Percentiles rank a stretch among this genome's conserved stretches.
These are phyloP conservation scores for Azemiops feae DNA, from an alignment of 2,113 vertebrate genomes.

Conservation along the genomic window DNA sequence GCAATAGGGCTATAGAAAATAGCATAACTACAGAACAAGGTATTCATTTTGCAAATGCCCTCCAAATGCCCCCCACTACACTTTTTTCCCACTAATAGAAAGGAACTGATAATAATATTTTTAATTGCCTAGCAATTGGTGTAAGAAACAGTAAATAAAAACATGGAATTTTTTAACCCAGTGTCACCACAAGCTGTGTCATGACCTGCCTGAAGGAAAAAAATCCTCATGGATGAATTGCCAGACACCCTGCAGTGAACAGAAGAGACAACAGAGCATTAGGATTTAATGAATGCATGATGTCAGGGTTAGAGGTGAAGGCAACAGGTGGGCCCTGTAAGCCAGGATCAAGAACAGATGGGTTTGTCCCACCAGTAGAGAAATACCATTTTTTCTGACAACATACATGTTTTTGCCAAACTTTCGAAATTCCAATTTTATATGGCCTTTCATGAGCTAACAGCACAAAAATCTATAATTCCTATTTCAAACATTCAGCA, in stretches of 20 bases:
- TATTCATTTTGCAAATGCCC: slow-evolving; percentile 19
- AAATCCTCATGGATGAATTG: not conserved
- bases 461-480: not conserved
- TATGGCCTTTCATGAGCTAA: not conserved
- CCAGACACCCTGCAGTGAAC: not conserved
- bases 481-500: not conserved
- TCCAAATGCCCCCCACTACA: not conserved
- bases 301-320: slow-evolving; percentile 6
- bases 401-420: not conserved
- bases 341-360: slow-evolving; percentile 16
- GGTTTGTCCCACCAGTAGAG: not conserved
- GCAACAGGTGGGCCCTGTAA: slow-evolving; percentile 18
- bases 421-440: not conserved
- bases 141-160: slow-evolving; percentile 26
- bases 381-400: not conserved
- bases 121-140: slow-evolving; percentile 14
- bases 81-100: slow-evolving; percentile 18
- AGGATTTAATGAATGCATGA: slow-evolving; percentile 18
- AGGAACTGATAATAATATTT: not conserved
- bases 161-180: not conserved
- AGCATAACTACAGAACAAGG: slow-evolving; percentile 2
- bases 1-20: slow-evolving; percentile 15
- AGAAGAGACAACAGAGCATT: not conserved
- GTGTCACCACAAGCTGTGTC: not conserved
- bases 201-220: not conserved